A percentile compares a stretch with the other conserved stretches of the same genome.
Evolutionary conservation across 2,888 invertebrate genomes (phyloP).

Genomic region (Heteropelma amictum): DNA sequence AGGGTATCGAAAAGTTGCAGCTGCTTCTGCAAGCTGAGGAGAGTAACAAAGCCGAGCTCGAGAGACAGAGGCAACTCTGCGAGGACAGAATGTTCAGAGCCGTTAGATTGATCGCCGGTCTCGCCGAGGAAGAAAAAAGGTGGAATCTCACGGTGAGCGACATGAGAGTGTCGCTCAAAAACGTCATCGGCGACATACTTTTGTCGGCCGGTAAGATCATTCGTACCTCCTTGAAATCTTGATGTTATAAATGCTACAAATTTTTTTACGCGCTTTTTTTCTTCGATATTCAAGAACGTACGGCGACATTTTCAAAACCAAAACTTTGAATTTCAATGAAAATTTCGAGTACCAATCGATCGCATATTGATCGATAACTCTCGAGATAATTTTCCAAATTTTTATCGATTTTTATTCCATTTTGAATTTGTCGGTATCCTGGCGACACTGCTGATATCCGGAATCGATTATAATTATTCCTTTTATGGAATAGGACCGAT

Average conservation of each 20-base stretch:
- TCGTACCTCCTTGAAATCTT: no score
- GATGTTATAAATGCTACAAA: no score
- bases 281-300: no score
- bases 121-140: constrained; percentile 84
- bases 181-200: constrained; percentile 86
- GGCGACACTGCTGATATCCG: no score
- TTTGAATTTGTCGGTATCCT: no score
- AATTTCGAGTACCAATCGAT: no score
- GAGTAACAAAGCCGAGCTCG: constrained; percentile 84
- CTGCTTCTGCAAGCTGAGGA: constrained; percentile 86
- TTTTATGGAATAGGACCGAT: background rate
- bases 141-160: constrained; percentile 86
- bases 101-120: constrained; percentile 83
- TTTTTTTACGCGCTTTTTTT: no score
- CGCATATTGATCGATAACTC: no score
- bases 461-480: background rate
- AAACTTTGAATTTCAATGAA: background rate
- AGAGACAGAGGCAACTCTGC: constrained; percentile 87
- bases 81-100: constrained; percentile 88
- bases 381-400: no score
- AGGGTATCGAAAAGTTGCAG: constrained; percentile 87
- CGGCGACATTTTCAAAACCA: no score
- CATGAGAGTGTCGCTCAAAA: constrained; percentile 80
- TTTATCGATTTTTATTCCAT: no score
- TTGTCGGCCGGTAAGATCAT: constrained; percentile 80